Conservation (phyloP, 2,888 invertebrate species). For the Lasius fuliginosus region DNA sequence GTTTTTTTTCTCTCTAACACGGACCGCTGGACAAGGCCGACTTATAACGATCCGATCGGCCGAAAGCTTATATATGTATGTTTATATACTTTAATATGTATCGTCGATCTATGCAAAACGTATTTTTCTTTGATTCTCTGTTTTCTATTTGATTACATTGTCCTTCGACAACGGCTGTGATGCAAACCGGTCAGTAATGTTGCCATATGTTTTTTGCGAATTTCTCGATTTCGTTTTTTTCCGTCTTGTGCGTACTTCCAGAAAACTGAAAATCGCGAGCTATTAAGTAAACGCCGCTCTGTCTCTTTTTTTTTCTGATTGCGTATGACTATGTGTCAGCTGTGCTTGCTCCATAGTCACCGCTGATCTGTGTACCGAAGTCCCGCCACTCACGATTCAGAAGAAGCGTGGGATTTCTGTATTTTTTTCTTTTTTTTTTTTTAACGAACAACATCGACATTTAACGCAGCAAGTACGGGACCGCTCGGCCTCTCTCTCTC, state of each 20-base stretch:
- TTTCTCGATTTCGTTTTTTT: slow-evolving; percentile 22
- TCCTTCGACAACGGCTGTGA: slow-evolving; percentile 1
- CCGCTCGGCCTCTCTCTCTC: slow-evolving; percentile 37
- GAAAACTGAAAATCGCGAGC: slow-evolving; percentile 25
- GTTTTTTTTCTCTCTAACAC: slow-evolving; percentile 37
- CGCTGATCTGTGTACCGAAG: slow-evolving; percentile 55
- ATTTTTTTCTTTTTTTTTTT: slow-evolving; percentile 34
- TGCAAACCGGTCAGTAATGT: slow-evolving; percentile 35
- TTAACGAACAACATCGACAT: slow-evolving; percentile 74
- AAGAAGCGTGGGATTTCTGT: slow-evolving; percentile 48
- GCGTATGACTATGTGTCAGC: slow-evolving; percentile 2
- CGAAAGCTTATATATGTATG: slow-evolving; percentile 33
- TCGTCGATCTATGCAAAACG: slow-evolving; percentile 24
- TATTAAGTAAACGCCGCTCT: slow-evolving; percentile 11
- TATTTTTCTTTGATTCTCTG: slow-evolving; percentile 35
- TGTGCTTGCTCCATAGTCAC: neutral
- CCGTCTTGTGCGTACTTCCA: neutral
- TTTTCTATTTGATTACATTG: slow-evolving; percentile 34
- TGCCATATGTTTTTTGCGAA: slow-evolving; percentile 5
- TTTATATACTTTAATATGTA: slow-evolving; percentile 34
- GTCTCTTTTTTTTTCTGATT: neutral
- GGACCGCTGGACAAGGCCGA: slow-evolving; percentile 25
- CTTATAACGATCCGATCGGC: slow-evolving; percentile 36
- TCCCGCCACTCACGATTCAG: slow-evolving; percentile 62
- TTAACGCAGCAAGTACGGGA: slow-evolving; percentile 53